Conservation (phyloP, 2,113 vertebrate species). For the Colius striatus region DNA sequence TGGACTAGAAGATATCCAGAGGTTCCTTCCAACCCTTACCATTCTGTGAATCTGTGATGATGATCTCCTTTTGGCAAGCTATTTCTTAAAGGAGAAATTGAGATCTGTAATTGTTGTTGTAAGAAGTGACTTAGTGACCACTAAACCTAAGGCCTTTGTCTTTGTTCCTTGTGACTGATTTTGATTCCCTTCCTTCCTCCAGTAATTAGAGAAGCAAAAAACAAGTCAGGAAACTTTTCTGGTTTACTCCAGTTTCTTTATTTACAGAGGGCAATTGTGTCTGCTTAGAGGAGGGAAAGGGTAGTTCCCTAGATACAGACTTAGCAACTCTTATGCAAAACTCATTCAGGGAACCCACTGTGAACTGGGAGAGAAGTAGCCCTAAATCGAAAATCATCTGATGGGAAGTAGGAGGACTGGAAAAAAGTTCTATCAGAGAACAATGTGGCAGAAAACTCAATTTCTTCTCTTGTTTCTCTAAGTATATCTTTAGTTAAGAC, state of each 20-base stretch:
- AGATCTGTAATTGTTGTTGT: no score
- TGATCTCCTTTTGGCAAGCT: background rate
- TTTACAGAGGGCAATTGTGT: background rate
- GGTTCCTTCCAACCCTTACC: no score
- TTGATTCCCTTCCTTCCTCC: constrained; percentile 31
- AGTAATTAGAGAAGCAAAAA: constrained; percentile 30
- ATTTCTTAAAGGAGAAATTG: background rate
- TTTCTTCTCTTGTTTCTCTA: background rate
- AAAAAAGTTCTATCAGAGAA: background rate
- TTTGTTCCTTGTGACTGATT: background rate
- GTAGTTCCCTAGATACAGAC: background rate
- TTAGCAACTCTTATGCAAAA: background rate
- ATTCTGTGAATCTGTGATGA: background rate
- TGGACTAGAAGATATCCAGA: no score
- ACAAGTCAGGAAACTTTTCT: background rate
- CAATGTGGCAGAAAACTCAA: background rate
- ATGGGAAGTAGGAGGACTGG: background rate
- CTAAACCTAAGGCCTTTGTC: background rate
- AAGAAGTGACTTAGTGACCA: background rate
- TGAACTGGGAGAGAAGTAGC: background rate
- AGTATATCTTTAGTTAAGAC: background rate
- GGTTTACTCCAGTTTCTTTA: background rate
- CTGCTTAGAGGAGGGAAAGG: background rate
- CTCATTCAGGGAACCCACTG: background rate
- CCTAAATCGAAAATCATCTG: background rate